A percentile compares a stretch with the other conserved stretches of the same genome.
Conservation (phyloP, 2,888 invertebrate genomes). For the Drosophila multiciliata region DNA sequence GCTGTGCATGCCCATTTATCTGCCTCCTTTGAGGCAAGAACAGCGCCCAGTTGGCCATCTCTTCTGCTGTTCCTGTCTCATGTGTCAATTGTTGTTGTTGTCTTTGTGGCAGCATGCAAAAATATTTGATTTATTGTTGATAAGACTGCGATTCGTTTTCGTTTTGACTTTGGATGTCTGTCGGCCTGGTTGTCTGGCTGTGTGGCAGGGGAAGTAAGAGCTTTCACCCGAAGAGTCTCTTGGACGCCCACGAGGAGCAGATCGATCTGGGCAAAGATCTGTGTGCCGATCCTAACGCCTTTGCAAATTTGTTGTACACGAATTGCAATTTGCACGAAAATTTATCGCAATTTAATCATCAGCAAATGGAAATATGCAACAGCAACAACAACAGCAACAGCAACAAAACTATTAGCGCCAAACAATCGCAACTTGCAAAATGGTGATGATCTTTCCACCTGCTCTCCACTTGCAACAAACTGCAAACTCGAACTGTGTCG, state of each 20-base stretch:
- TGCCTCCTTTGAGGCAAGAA: not conserved
- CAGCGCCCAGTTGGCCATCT: not conserved
- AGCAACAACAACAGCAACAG: slow-evolving; percentile 20
- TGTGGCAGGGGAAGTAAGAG: not conserved
- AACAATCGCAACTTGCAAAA: slow-evolving; percentile 53
- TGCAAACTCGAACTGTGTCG: not conserved
- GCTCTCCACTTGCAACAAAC: slow-evolving; percentile 33
- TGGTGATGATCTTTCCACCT: slow-evolving; percentile 70
- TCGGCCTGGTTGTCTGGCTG: not conserved
- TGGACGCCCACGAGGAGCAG: slow-evolving; percentile 37
- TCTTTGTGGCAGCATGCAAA: slow-evolving; percentile 26
- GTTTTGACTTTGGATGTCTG: not conserved
- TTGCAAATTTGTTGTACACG: slow-evolving; percentile 76
- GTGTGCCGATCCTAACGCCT: slow-evolving; percentile 62
- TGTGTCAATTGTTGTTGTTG: slow-evolving; percentile 45
- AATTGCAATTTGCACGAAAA: slow-evolving; percentile 74
- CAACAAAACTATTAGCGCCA: slow-evolving; percentile 72
- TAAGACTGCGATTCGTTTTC: slow-evolving; percentile 22
- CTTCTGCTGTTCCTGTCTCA: slow-evolving; percentile 17
- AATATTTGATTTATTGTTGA: slow-evolving; percentile 55
- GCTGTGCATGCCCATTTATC: not conserved
- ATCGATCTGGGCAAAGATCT: slow-evolving; percentile 32
- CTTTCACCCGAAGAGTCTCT: not conserved
- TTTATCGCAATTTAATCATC: slow-evolving; percentile 78
- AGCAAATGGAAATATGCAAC: slow-evolving; percentile 59